Evolutionary conservation across 1,140 invertebrate species (phyloP).

Genomic region (Zaprionus nigranus): DNA sequence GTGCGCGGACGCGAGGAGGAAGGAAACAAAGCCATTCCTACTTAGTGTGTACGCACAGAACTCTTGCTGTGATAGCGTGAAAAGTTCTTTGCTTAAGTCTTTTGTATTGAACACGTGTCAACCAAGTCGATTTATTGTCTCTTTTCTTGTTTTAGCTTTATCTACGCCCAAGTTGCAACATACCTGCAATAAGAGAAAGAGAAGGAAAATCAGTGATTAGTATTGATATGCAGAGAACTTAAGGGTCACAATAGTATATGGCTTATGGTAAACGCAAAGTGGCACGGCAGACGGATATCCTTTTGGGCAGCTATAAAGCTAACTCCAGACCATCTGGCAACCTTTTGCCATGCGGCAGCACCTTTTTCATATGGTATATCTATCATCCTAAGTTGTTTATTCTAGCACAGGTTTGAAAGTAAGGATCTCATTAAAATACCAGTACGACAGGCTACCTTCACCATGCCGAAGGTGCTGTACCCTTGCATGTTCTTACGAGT

Average conservation of each 20-base stretch:
- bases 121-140: constrained; percentile 10
- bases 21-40: constrained; percentile 81
- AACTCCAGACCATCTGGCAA: too few relatives aligned
- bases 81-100: constrained; percentile 80
- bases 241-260: background rate
- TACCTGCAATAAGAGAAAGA: constrained; percentile 62
- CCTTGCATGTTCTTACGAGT: too few relatives aligned
- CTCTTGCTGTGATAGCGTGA: background rate
- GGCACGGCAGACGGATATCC: too few relatives aligned
- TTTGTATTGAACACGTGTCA: constrained; percentile 51
- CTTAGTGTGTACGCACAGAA: constrained; percentile 1
- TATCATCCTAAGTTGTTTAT: too few relatives aligned
- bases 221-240: background rate
- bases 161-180: constrained; percentile 52
- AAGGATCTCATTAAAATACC: too few relatives aligned
- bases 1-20: constrained; percentile 86
- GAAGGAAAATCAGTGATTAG: constrained; percentile 18
- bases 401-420: too few relatives aligned
- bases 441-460: too few relatives aligned
- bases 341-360: too few relatives aligned
- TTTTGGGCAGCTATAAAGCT: too few relatives aligned
- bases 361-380: too few relatives aligned
- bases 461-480: too few relatives aligned
- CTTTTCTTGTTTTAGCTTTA: constrained; percentile 17
- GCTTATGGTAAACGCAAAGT: background rate